Conservation (phyloP, 2,113 vertebrate species). For the Marcusenius ussheri region DNA sequence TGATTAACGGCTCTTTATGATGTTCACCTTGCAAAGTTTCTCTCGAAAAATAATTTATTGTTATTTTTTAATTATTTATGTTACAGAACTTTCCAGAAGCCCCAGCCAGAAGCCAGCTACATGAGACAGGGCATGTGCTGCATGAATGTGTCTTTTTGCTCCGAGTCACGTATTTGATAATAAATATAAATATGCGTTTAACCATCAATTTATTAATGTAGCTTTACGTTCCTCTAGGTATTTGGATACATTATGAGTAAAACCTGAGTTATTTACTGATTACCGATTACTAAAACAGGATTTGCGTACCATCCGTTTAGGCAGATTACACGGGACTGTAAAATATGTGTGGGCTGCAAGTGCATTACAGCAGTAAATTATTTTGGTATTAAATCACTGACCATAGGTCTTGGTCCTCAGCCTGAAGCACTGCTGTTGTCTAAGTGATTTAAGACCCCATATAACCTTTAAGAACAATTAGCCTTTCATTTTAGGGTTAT, state of each 20-base stretch:
- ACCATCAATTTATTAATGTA: conserved; percentile 36
- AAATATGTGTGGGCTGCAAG: conserved; percentile 24
- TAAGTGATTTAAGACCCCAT: conserved; percentile 41
- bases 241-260: conserved; percentile 18
- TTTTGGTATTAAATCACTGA: conserved; percentile 43
- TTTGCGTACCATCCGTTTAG: not conserved
- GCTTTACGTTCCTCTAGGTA: conserved; percentile 33
- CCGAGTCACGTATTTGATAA: conserved; percentile 39
- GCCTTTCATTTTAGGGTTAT: conserved; percentile 40
- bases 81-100: conserved; percentile 57
- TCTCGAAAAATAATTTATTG: conserved; percentile 41
- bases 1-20: conserved; percentile 68
- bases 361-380: not conserved
- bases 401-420: conserved; percentile 7
- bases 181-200: conserved; percentile 34
- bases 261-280: not conserved
- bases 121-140: conserved; percentile 31
- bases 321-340: conserved; percentile 39
- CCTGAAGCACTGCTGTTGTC: not conserved
- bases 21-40: conserved; percentile 57
- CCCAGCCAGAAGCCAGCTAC: conserved; percentile 43
- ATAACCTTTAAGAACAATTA: conserved; percentile 47
- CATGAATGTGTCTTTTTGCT: conserved; percentile 43
- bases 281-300: not conserved
- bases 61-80: conserved; percentile 57